A percentile compares a stretch with the other conserved stretches of the same genome.
Evolutionary conservation across 2,888 invertebrate species (phyloP).

Genomic region (Nomada fabriciana): DNA sequence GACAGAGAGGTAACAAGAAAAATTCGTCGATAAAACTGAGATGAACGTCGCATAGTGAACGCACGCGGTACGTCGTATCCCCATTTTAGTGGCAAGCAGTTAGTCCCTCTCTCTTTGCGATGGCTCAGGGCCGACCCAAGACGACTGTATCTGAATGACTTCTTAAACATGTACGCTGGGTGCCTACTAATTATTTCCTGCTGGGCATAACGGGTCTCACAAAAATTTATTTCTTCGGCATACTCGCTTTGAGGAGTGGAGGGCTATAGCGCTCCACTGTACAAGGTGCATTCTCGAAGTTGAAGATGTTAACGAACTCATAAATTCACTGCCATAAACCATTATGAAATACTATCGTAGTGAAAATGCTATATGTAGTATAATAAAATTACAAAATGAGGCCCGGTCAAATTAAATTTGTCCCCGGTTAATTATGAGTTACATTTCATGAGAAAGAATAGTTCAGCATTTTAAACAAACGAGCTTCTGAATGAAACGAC

Average conservation of each 20-base stretch:
- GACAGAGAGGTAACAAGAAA: constrained; percentile 45
- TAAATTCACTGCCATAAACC: neutral
- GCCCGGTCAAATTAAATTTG: neutral
- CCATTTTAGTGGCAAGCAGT: constrained; percentile 68
- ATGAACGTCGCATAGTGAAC: constrained; percentile 67
- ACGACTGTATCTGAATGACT: constrained; percentile 41
- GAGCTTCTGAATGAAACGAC: neutral
- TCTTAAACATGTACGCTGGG: constrained; percentile 40
- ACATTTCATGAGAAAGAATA: too few species aligned
- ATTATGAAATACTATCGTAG: neutral
- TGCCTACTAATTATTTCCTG: constrained; percentile 55
- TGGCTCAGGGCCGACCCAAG: constrained; percentile 65
- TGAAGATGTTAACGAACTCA: neutral
- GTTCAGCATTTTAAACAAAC: too few species aligned
- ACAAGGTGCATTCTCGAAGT: neutral
- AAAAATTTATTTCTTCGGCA: constrained; percentile 47
- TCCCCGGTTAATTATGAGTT: too few species aligned
- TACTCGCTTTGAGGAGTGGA: constrained; percentile 9
- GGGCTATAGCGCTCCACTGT: neutral
- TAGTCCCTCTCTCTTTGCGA: constrained; percentile 66
- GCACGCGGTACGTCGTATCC: constrained; percentile 65
- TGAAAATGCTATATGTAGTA: too few species aligned
- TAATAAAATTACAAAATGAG: neutral
- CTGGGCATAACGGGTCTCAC: constrained; percentile 50
- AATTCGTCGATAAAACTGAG: constrained; percentile 64